Conservation (phyloP, 2,888 invertebrate species). For the Pristionchus japonicus region DNA sequence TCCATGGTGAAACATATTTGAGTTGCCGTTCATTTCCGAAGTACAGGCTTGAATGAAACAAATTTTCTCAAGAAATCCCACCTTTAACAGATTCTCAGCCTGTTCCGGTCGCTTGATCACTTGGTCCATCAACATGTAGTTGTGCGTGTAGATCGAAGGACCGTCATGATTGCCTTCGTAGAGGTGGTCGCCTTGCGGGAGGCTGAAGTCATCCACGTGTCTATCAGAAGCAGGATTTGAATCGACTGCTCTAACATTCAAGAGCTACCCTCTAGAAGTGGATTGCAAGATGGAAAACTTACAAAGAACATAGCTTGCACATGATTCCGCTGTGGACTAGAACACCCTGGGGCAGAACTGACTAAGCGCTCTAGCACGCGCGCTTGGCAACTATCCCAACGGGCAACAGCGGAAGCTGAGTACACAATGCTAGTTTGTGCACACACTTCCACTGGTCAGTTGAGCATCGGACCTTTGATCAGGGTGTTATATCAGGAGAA, state of each 20-base stretch:
- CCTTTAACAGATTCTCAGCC: conserved; percentile 70
- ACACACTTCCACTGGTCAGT: background rate
- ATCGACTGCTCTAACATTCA: background rate
- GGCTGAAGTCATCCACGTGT: background rate
- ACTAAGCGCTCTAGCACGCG: background rate
- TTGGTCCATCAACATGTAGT: conserved; percentile 71
- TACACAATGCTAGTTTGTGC: background rate
- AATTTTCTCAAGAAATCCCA: conserved; percentile 45
- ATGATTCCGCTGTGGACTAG: background rate
- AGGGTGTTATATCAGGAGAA: background rate
- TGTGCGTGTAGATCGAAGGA: conserved; percentile 71
- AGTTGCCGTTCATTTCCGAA: too few relatives aligned
- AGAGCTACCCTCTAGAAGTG: too few relatives aligned
- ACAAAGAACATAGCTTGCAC: background rate
- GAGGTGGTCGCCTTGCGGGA: conserved; percentile 49
- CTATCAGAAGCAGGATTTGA: background rate
- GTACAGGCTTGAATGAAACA: too few relatives aligned
- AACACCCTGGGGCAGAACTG: background rate
- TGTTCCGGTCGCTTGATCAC: conserved; percentile 69
- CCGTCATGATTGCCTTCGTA: conserved; percentile 66
- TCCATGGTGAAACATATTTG: background rate
- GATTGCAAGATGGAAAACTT: too few relatives aligned
- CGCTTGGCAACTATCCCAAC: background rate
- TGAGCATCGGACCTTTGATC: background rate
- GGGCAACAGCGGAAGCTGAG: background rate